Evolutionary conservation across 2,113 vertebrate genomes (phyloP).

Genomic region (Neodon shergylaensis): DNA sequence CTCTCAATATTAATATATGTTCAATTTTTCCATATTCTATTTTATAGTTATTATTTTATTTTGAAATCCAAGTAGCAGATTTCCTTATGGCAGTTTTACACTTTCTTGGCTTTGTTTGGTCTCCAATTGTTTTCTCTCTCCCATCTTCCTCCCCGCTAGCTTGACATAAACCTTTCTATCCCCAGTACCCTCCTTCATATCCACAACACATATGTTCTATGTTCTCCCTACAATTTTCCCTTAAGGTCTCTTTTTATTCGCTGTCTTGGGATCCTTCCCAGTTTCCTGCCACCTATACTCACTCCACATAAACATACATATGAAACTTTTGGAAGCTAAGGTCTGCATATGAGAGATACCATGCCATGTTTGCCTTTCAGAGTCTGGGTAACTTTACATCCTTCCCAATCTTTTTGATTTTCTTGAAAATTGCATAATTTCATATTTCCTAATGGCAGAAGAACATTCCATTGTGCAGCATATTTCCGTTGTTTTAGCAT

Average conservation of each 20-base stretch:
- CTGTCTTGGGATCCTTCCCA: neutral
- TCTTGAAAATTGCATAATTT: neutral
- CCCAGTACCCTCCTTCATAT: neutral
- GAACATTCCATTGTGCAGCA: no score
- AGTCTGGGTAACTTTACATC: neutral
- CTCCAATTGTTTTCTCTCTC: neutral
- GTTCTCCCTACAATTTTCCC: no score
- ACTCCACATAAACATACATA: neutral
- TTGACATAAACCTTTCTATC: neutral
- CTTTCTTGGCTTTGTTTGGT: neutral
- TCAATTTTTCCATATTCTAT: neutral
- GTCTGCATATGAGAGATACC: neutral
- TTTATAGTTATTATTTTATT: neutral
- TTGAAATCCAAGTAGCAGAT: neutral
- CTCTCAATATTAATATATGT: neutral
- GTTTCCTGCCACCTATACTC: neutral
- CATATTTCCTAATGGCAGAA: neutral
- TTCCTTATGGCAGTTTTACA: neutral
- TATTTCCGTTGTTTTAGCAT: neutral
- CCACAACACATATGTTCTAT: neutral
- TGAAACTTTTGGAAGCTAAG: neutral
- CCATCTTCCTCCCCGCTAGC: neutral
- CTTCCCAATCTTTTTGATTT: neutral
- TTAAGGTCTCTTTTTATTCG: no score
- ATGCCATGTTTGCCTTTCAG: no score